Evolutionary conservation across 2,797 vertebrate species (phyloP).

Genomic region (Amblyopsis hoosieri): DNA sequence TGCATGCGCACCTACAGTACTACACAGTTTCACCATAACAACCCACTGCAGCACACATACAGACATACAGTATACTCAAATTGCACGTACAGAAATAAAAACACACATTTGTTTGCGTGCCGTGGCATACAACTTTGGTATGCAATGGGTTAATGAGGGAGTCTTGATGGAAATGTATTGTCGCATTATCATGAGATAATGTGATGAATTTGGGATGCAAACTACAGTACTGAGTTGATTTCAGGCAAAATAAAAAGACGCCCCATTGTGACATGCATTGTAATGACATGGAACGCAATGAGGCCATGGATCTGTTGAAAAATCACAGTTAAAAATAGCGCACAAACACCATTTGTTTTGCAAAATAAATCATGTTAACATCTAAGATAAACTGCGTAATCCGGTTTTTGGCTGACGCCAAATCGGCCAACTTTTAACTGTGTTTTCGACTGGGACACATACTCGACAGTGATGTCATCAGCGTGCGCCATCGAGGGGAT

Average conservation of each 20-base stretch:
- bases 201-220: constrained; percentile 63
- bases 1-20: too few species aligned
- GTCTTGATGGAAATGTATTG: constrained; percentile 59
- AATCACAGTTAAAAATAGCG: constrained; percentile 60
- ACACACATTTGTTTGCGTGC: constrained; percentile 72
- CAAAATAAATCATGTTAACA: too few species aligned
- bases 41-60: constrained; percentile 18
- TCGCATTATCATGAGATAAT: constrained; percentile 45
- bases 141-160: constrained; percentile 73
- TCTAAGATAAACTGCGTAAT: too few species aligned
- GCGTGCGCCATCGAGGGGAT: constrained; percentile 49
- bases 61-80: constrained; percentile 16
- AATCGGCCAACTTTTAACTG: constrained; percentile 56
- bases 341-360: too few species aligned
- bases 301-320: constrained; percentile 69
- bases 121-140: constrained; percentile 82
- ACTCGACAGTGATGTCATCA: constrained; percentile 69
- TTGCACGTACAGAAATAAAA: constrained; percentile 51
- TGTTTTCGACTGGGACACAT: constrained; percentile 67
- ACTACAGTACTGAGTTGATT: constrained; percentile 47
- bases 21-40: neutral
- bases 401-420: too few species aligned
- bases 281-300: constrained; percentile 74
- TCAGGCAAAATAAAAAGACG: constrained; percentile 62
- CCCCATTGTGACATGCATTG: constrained; percentile 68